Percentiles rank a stretch among this genome's conserved stretches.
These are phyloP conservation scores for Cyclopterus lumpus DNA, from an alignment of 2,797 vertebrate species.

Conservation along the genomic window DNA sequence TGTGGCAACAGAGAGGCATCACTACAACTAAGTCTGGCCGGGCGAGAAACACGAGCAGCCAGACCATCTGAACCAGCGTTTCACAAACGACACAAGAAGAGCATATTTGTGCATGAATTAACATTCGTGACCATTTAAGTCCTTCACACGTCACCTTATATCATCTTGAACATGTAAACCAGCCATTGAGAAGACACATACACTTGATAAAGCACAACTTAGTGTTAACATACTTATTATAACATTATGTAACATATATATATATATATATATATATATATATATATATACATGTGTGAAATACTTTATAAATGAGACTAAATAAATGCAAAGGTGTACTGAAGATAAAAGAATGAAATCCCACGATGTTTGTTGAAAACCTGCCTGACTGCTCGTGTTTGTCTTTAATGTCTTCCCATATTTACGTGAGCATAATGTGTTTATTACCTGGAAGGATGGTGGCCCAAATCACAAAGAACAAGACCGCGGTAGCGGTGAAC, in stretches of 20 bases:
- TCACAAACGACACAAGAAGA: too few species aligned
- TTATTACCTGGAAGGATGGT: neutral
- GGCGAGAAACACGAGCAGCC: neutral
- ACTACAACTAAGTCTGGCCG: neutral
- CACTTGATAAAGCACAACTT: neutral
- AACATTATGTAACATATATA: too few species aligned
- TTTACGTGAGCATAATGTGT: neutral
- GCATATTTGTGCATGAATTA: too few species aligned
- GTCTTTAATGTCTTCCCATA: neutral
- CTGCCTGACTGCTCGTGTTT: neutral
- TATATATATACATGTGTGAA: too few species aligned
- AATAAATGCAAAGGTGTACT: too few species aligned
- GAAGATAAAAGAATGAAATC: too few species aligned
- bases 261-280: too few species aligned
- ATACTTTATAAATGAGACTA: too few species aligned
- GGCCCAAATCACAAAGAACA: neutral
- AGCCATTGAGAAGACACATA: too few species aligned
- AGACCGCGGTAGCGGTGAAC: neutral
- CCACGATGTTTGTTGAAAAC: neutral
- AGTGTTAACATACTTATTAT: neutral
- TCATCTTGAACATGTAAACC: too few species aligned
- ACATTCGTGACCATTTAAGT: too few species aligned
- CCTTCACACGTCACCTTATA: too few species aligned
- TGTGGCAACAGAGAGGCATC: neutral
- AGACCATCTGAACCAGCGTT: neutral